Base-by-base conservation (phyloP, 2,888 invertebrate species). In the Ceraclea dissimilis region DNA sequence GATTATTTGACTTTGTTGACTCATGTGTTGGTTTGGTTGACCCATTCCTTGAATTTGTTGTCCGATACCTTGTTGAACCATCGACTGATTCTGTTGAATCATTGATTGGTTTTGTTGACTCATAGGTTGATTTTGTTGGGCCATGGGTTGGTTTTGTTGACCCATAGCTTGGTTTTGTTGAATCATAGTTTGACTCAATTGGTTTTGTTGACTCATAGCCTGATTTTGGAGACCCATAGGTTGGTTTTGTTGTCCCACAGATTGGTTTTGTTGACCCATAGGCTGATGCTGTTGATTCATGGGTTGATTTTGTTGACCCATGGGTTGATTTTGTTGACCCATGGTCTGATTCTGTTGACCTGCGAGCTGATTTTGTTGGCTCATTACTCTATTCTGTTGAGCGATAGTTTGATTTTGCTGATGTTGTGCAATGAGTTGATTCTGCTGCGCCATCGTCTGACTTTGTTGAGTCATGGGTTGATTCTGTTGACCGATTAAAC, bases 391-490 rank as follows among this genome's bases (percentile, higher is more conserved):
- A 1, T 69, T 68, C 58, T 70, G 69, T 56, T 69, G 16, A 39
- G 2, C 13, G 2, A 16, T 39, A 8, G 39, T 4, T 13, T 39
- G 39, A 4, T 8, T 69, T 6, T 62, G 56, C 34, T 64, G 64
- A 31, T 70, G 69, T 22, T 57, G 58, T 22, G 6, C 20, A 26
- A 17, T 21, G n/a, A 17, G 49, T 57, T 59, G 54, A 49, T 60
- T 63, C 2, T 62, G 21, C 43, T 72, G 68, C 58, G 75, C 67
- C 51, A 70, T 74, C 60, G 76, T 77, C 46, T 69, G 70, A 65
- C 76, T 73, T 65, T 77, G 78, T 20, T 72, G 39, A 8, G 39
- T 39, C 39, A 39, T 39, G 10, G 26, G 26, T 39, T 39, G 39
- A 16, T 39, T 39, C 13, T 39, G 39, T 13, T 39, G 39, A 4